Base-by-base conservation (phyloP, 2,113 vertebrate species). In the Myotis lucifugus region DNA sequence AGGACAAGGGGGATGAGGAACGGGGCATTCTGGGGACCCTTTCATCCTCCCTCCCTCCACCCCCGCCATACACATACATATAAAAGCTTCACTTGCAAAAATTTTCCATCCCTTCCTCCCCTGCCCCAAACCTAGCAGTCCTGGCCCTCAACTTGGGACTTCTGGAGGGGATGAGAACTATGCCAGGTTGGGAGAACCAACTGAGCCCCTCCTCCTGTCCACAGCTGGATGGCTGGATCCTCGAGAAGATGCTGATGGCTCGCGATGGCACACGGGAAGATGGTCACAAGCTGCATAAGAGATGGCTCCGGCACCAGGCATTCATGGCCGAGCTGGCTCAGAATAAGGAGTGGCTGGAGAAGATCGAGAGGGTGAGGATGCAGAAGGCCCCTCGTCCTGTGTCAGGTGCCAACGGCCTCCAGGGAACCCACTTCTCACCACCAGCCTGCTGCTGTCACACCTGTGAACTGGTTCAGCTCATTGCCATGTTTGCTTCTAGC, bases 231-330 rank as follows among this genome's bases (percentile, higher is more conserved):
- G 99, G 99, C 98, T 99, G 99, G 99, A 99, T 99, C 97, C 98
- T 97, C 40, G 99, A 99, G 98, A 99, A 99, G 98, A 99, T 99
- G 99, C 99, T 99, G 95, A 99, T 99, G 98, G 99, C 99, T 66
- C 97, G 98, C 23, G 99, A 99, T 95, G 98, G 98, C 87, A 98
- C 98, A 6, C 97, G 99, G 64, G 99, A 99, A 72, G 98, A 99
- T 93, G 97, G 98, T 77, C 99, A 99, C 97, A 99, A 99, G 85
- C 99, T 99, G 50, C 99, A 99, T 84, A 99, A 99, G 97, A 98
- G 99, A 97, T 99, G 99, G 99, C 99, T 99, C 95, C 99, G 99
- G 98, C 99, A 99, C 98, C 99, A 99, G 98, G 98, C 99, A 1
- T 99, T 99, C 95, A 99, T 99, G 99, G 99, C 99, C 0, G 99